Conservation (phyloP, 64 coral and sea anemone genomes). For the Pocillopora damicornis region DNA sequence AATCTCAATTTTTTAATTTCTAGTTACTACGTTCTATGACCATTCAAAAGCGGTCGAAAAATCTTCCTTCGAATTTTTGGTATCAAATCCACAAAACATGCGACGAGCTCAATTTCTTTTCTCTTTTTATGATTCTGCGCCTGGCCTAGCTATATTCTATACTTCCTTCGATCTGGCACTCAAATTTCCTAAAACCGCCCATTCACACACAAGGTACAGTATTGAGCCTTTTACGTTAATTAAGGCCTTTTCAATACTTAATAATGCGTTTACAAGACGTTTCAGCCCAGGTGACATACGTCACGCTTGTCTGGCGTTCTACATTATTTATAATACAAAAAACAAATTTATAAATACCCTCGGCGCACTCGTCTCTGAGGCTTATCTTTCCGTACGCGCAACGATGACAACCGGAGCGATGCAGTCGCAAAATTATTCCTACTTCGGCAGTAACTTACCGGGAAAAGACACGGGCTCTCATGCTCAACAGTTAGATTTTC, state of each 20-base stretch:
- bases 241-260: slow-evolving; percentile 92
- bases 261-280: slow-evolving; percentile 94
- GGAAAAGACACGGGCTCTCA: slow-evolving; percentile 58
- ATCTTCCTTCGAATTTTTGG: neutral
- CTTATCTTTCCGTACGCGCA: slow-evolving; percentile 65
- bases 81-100: neutral
- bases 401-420: slow-evolving; percentile 86
- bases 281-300: slow-evolving; percentile 98
- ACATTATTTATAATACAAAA: slow-evolving; percentile 96
- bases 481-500: slow-evolving; percentile 85
- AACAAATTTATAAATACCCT: slow-evolving; percentile 97
- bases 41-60: neutral
- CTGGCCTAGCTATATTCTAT: slow-evolving; percentile 20
- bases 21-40: slow-evolving; percentile 10
- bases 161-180: slow-evolving; percentile 28
- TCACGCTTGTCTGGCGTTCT: slow-evolving; percentile 99
- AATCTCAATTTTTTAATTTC: slow-evolving; percentile 20
- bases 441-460: slow-evolving; percentile 58
- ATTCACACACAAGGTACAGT: slow-evolving; percentile 73
- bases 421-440: slow-evolving; percentile 92
- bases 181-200: slow-evolving; percentile 63
- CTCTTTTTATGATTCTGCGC: neutral
- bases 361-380: slow-evolving; percentile 42
- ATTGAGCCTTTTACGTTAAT: slow-evolving; percentile 96
- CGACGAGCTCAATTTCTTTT: neutral